Conservation (phyloP, 2,888 invertebrate species). For the Eupeodes luniger region DNA sequence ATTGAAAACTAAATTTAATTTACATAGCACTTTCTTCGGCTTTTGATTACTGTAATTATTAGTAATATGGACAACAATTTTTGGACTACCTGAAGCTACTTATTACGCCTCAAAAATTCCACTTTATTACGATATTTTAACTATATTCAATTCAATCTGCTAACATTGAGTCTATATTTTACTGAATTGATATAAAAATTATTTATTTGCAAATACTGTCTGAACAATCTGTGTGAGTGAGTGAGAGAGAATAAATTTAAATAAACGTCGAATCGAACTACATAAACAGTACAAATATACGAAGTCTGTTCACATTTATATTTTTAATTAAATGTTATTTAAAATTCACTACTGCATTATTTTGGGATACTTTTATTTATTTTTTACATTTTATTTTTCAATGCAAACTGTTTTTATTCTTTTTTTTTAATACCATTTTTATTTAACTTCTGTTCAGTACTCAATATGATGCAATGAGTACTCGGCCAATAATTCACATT, state of each 20-base stretch:
- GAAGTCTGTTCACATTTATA: conserved; percentile 1
- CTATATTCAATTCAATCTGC: not conserved
- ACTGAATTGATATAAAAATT: too few relatives aligned
- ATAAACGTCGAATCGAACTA: too few relatives aligned
- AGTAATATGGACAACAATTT: too few relatives aligned
- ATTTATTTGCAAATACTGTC: not conserved
- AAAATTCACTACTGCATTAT: conserved; percentile 48
- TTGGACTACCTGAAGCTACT: too few relatives aligned
- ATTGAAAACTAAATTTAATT: too few relatives aligned
- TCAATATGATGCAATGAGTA: conserved; percentile 45
- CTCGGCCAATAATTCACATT: conserved; percentile 70
- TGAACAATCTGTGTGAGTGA: not conserved
- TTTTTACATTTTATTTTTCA: conserved; percentile 1
- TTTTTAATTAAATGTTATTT: conserved; percentile 67
- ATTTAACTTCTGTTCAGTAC: conserved; percentile 32
- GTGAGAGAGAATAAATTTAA: not conserved
- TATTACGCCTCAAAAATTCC: not conserved
- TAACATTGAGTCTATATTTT: too few relatives aligned
- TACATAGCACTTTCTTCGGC: too few relatives aligned
- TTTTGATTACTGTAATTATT: too few relatives aligned
- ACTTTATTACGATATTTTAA: not conserved
- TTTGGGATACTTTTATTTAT: conserved; percentile 10
- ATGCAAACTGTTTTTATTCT: not conserved
- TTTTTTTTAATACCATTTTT: not conserved
- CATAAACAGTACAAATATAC: not conserved